Evolutionary conservation across 2,888 invertebrate genomes (phyloP), one percentile per base, ranked within the genome.

Genomic region (Drosophila crucigera): DNA sequence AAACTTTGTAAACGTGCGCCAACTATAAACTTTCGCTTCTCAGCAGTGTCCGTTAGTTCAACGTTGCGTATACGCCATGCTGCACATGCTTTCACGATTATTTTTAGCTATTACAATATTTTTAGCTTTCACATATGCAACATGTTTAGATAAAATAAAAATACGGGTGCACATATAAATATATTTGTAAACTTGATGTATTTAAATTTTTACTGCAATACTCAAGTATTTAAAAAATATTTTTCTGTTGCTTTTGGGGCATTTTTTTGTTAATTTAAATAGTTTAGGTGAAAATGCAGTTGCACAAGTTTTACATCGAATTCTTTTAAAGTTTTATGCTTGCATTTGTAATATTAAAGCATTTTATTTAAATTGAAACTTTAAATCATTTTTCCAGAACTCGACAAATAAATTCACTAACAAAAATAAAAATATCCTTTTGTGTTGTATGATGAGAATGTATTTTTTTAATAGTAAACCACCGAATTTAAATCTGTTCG

Each of bases 21-120:
- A 87, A 87, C 84, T 84, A 85, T 83, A 85, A 85, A 85, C 85
- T 85, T 85, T 85, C 85, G 78, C 86, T 85, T 88, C 88, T 81
- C 73, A 79, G 75, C 73, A 78, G 71, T 78, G 68, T 50, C 64
- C 62, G 62, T 56, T 70, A 56, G 63, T 63, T 55, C 64, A 68
- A 61, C 65, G 65, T 85, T 83, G 82, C 84, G 84, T 82, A 84
- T 84, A 71, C 87, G 80, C 73, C 83, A 81, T 78, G 89, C 67
- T 73, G 76, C 72, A 80, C 70, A 84, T 74, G 70, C 49, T 69
- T 83, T 85, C 76, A 69, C 74, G 76, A 73, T 73, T 76, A 70
- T 77, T 70, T 77, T 70, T 68, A 67, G 76, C 76, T 78, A 84
- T 71, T 73, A 16, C 16, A 47, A 47, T 25, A 25, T 47, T 70